Evolutionary conservation across 2,888 invertebrate genomes (phyloP).

Genomic region (Capitulum mitella): DNA sequence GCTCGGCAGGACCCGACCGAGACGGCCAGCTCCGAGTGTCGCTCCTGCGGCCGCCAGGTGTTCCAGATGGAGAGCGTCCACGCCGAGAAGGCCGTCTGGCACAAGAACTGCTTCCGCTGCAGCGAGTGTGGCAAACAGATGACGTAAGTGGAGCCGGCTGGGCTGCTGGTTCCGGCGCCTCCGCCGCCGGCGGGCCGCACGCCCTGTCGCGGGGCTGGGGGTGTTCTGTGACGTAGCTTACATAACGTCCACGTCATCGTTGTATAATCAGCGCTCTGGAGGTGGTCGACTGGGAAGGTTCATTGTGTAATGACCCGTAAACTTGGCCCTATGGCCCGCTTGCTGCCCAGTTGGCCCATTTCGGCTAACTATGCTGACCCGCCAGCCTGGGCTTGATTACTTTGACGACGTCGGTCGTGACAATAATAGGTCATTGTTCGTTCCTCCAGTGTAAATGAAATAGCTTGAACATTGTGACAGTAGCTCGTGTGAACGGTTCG

Average conservation of each 20-base stretch:
- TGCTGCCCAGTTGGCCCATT: too few relatives aligned
- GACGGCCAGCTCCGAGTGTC: conserved; percentile 33
- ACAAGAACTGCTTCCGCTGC: conserved; percentile 91
- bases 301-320: too few relatives aligned
- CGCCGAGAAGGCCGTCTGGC: conserved; percentile 83
- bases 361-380: too few relatives aligned
- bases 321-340: too few relatives aligned
- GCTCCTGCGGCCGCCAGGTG: conserved; percentile 69
- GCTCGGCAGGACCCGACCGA: conserved; percentile 23
- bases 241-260: neutral
- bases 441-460: neutral
- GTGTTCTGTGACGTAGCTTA: neutral
- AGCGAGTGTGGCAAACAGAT: conserved; percentile 85
- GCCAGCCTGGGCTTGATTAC: too few relatives aligned
- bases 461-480: too few relatives aligned
- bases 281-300: too few relatives aligned
- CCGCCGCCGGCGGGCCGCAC: neutral
- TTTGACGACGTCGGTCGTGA: neutral
- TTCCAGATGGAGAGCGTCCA: conserved; percentile 96
- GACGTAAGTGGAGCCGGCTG: too few relatives aligned
- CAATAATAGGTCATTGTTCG: neutral
- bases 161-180: too few relatives aligned
- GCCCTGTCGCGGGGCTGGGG: neutral
- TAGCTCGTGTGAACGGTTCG: too few relatives aligned
- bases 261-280: too few relatives aligned